Evolutionary conservation across 2,888 invertebrate genomes (phyloP).

Genomic region (Drosophila mettleri): DNA sequence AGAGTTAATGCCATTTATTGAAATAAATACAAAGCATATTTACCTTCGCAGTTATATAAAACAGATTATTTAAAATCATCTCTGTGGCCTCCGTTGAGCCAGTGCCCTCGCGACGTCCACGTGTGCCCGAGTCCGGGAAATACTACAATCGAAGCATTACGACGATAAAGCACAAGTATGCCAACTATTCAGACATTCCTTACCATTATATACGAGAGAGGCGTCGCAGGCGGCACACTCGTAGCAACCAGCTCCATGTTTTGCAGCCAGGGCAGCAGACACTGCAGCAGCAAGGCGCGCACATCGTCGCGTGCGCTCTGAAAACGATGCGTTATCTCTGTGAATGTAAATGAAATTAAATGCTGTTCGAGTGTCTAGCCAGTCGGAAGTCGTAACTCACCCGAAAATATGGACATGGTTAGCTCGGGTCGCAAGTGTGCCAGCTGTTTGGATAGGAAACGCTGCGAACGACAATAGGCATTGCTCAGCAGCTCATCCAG

Average conservation of each 20-base stretch:
- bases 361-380: neutral
- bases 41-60: constrained; percentile 98
- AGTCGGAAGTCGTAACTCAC: constrained; percentile 86
- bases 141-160: constrained; percentile 84
- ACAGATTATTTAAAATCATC: constrained; percentile 99
- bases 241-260: constrained; percentile 99
- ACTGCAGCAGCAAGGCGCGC: constrained; percentile 94
- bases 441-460: constrained; percentile 95
- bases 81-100: constrained; percentile 99
- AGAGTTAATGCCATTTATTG: constrained; percentile 9
- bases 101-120: constrained; percentile 95
- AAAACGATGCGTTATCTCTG: constrained; percentile 98
- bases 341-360: neutral
- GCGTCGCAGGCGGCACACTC: constrained; percentile 95
- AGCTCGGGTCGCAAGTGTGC: constrained; percentile 98
- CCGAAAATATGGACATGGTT: constrained; percentile 99
- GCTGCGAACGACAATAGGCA: constrained; percentile 96
- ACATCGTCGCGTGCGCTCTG: constrained; percentile 98
- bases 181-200: constrained; percentile 1
- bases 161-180: neutral
- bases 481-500: constrained; percentile 94
- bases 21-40: constrained; percentile 38
- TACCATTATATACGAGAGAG: constrained; percentile 93
- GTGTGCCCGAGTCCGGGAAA: constrained; percentile 88
- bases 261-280: constrained; percentile 98